Percentiles rank a stretch among this genome's conserved stretches.
These are phyloP conservation scores for Ptilonorhynchus violaceus DNA, from an alignment of 2,113 vertebrate genomes.

Conservation along the genomic window DNA sequence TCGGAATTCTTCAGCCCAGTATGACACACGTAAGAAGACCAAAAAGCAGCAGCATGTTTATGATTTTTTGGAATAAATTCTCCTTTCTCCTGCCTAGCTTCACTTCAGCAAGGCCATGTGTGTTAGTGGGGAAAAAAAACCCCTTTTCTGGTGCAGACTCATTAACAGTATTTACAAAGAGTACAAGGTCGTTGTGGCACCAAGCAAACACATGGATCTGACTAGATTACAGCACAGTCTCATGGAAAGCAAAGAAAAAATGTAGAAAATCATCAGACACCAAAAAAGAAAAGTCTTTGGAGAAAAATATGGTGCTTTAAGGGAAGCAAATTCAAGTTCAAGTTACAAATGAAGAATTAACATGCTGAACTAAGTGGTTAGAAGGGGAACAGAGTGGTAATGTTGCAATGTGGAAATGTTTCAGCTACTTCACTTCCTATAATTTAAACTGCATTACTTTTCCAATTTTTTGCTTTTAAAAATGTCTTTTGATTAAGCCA, in stretches of 20 bases:
- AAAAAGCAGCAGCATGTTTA: not conserved
- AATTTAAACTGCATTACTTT: not conserved
- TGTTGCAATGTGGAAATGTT: not conserved
- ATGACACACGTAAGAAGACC: not conserved
- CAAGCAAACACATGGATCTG: not conserved
- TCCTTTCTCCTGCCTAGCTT: not conserved
- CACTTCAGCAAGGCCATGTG: not conserved
- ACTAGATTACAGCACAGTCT: not conserved
- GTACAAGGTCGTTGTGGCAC: not conserved
- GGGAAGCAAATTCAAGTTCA: not conserved
- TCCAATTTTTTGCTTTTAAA: not conserved
- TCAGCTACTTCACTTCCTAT: not conserved
- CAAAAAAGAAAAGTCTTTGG: not conserved
- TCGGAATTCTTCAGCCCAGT: not conserved
- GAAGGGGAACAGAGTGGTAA: not conserved
- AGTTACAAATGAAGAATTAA: not conserved
- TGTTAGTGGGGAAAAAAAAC: rapidly evolving
- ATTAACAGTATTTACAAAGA: not conserved
- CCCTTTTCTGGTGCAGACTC: not conserved
- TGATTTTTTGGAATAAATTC: not conserved
- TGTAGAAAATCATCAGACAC: not conserved
- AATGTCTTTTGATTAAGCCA: not conserved
- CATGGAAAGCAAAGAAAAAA: not conserved
- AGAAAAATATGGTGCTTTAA: not conserved
- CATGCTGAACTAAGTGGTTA: not conserved